Conservation (phyloP, 2,113 vertebrate species). For the Procavia capensis region DNA sequence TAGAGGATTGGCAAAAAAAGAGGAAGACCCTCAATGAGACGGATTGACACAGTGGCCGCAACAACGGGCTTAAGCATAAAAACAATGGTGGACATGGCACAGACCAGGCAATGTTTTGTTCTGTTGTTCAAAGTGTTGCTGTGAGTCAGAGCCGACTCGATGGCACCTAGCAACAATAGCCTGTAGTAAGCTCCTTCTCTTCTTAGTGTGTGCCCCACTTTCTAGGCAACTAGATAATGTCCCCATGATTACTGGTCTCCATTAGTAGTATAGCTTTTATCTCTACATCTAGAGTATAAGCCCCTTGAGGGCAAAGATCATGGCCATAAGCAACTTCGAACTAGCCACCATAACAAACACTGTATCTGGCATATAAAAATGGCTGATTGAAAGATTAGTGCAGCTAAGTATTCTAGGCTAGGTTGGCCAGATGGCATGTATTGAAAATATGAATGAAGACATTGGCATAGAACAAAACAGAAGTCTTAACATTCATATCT, state of each 20-base stretch:
- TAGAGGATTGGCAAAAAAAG: no score
- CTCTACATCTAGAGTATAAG: not conserved
- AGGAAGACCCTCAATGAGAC: no score
- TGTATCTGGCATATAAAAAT: not conserved
- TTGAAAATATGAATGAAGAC: not conserved
- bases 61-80: no score
- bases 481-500: not conserved
- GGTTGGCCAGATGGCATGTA: not conserved
- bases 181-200: not conserved
- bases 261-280: not conserved
- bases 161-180: no score
- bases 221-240: not conserved
- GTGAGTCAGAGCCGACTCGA: no score
- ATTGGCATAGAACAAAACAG: not conserved
- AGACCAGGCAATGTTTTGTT: no score
- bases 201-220: not conserved
- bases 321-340: not conserved
- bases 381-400: not conserved
- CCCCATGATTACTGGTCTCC: not conserved
- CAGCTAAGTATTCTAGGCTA: slow-evolving; percentile 17
- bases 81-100: no score
- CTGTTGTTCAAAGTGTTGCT: no score
- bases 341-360: not conserved
- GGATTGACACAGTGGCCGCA: no score
- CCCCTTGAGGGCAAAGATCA: not conserved